These are phyloP conservation scores for Ischnura elegans DNA, from an alignment of 2,888 invertebrate species.

Conservation along the genomic window DNA sequence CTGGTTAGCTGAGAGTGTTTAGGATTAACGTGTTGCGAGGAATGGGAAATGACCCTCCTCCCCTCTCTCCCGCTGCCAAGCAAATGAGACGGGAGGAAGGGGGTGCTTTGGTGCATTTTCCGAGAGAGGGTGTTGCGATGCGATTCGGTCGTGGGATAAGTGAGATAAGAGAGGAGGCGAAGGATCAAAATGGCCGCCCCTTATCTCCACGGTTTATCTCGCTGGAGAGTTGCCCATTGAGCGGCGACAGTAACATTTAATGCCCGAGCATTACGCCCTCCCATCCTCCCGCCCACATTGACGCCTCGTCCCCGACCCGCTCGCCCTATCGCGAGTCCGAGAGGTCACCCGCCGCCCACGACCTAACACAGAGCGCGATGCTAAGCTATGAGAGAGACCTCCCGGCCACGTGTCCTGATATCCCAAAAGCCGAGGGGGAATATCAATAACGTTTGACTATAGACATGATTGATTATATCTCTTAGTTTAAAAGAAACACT, in stretches of 20 bases:
- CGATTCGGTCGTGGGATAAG: slow-evolving; percentile 47
- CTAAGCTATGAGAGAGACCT: no score
- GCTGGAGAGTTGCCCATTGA: slow-evolving; percentile 52
- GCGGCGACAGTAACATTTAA: slow-evolving; percentile 61
- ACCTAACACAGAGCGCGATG: no score
- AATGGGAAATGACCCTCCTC: neutral
- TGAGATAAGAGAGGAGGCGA: slow-evolving; percentile 42
- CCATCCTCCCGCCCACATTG: neutral
- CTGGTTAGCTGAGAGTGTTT: neutral
- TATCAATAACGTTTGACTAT: no score
- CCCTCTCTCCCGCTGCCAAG: no score
- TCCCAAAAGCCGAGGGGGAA: no score
- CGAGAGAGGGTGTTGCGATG: slow-evolving; percentile 29
- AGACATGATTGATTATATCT: no score
- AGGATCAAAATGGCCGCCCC: slow-evolving; percentile 45
- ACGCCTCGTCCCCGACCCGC: neutral
- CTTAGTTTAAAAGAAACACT: no score
- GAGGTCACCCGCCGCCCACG: neutral
- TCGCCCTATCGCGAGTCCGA: no score
- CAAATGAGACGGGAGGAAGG: neutral
- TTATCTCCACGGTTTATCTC: slow-evolving; percentile 63
- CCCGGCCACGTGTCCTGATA: no score
- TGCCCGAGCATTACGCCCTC: slow-evolving; percentile 54
- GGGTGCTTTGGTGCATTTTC: neutral
- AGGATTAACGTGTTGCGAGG: neutral